A percentile compares a stretch with the other conserved stretches of the same genome.
phyloP scores from a whole-genome alignment of 2,797 vertebrate genomes.

The Acridotheres tristis region DNA sequence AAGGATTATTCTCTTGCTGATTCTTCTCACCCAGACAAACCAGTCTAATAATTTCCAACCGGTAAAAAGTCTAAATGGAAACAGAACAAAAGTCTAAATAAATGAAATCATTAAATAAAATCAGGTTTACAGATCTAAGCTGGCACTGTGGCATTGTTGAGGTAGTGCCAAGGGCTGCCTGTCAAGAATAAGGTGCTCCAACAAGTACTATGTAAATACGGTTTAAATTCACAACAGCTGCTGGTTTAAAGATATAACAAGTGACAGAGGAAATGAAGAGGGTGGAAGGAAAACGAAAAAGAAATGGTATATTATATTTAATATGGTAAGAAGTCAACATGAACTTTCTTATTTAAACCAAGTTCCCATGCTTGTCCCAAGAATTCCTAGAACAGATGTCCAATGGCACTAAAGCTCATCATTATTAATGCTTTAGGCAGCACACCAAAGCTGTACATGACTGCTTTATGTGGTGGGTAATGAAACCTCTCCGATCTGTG shows the following conservation, averaged over 20 bases:
- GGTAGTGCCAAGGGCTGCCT: neutral
- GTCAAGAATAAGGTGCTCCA: neutral
- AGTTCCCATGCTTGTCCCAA: neutral
- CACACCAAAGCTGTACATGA: neutral
- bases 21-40: neutral
- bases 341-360: neutral
- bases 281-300: neutral
- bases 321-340: neutral
- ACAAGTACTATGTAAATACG: neutral
- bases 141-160: neutral
- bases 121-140: neutral
- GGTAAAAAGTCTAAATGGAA: neutral
- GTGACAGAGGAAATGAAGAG: neutral
- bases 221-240: neutral
- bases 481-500: neutral
- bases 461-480: neutral
- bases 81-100: neutral
- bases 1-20: neutral
- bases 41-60: neutral
- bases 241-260: neutral
- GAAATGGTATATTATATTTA: neutral
- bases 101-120: neutral
- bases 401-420: neutral
- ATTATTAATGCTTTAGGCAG: neutral
- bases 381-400: neutral